A percentile compares a stretch with the other conserved stretches of the same genome.
These are phyloP conservation scores for Adelges cooleyi DNA, from an alignment of 1,140 invertebrate species.

Conservation along the genomic window DNA sequence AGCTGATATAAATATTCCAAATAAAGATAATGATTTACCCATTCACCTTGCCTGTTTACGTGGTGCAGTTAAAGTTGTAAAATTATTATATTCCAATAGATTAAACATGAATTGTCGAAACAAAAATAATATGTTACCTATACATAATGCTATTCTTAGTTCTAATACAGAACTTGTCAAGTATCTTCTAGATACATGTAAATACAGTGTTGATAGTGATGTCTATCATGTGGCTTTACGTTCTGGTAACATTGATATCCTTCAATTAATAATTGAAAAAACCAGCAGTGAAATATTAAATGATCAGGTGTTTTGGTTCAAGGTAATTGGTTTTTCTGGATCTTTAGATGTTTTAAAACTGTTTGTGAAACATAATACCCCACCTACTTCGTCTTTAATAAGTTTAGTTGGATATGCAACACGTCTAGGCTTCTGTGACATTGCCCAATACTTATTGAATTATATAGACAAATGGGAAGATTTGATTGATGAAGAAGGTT, in stretches of 20 bases:
- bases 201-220: conserved; percentile 1
- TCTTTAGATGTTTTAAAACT: conserved; percentile 13
- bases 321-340: conserved; percentile 1
- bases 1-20: conserved; percentile 13
- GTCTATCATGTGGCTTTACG: conserved; percentile 7
- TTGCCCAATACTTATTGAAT: conserved; percentile 2
- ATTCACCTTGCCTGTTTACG: conserved; percentile 17
- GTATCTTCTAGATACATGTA: conserved; percentile 3
- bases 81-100: conserved; percentile 8
- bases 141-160: conserved; percentile 14
- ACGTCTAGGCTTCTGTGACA: conserved; percentile 6
- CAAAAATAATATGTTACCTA: conserved; percentile 17
- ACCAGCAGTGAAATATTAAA: not conserved
- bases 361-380: not conserved
- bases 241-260: not conserved
- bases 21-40: conserved; percentile 18
- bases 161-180: conserved; percentile 1
- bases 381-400: not conserved
- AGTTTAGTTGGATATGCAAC: conserved; percentile 13
- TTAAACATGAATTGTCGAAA: conserved; percentile 14
- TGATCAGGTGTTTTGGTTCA: conserved; percentile 7
- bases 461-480: not conserved
- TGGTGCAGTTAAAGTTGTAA: conserved; percentile 1
- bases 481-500: conserved; percentile 2
- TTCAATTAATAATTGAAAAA: conserved; percentile 16